Conservation (phyloP, 1,140 invertebrate genomes). For the Drosophila lowei region DNA sequence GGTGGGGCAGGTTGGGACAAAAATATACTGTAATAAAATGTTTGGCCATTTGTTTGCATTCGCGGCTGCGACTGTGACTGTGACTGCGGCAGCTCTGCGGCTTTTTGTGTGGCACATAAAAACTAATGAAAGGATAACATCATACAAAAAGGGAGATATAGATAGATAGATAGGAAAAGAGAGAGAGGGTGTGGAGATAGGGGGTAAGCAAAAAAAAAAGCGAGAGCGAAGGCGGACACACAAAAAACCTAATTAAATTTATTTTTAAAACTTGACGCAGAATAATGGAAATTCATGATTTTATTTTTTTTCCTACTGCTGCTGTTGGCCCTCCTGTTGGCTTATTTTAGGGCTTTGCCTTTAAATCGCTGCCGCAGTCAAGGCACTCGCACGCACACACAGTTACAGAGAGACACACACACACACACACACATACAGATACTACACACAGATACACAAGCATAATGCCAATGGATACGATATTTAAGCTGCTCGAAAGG, state of each 20-base stretch:
- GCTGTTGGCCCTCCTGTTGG: constrained; percentile 58
- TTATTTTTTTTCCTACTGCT: constrained; percentile 41
- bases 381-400: constrained; percentile 38
- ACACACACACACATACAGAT: constrained; percentile 27
- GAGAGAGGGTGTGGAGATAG: too few species aligned
- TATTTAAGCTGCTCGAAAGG: constrained; percentile 71
- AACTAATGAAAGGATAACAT: neutral
- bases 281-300: constrained; percentile 48
- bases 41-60: constrained; percentile 16
- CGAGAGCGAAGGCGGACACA: neutral
- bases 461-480: constrained; percentile 72
- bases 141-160: neutral
- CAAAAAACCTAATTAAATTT: constrained; percentile 65
- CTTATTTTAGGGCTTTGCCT: constrained; percentile 72
- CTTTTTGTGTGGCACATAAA: constrained; percentile 5
- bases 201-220: neutral
- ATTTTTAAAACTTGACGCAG: constrained; percentile 57
- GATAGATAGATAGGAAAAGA: too few species aligned
- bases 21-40: constrained; percentile 10
- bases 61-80: neutral
- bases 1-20: neutral
- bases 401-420: constrained; percentile 14
- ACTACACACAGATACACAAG: constrained; percentile 13
- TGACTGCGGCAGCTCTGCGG: too few species aligned
- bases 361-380: constrained; percentile 66